Evolutionary conservation across 2,113 vertebrate species (phyloP), one percentile per base, ranked within the genome.

Genomic region (Shinisaurus crocodilurus): DNA sequence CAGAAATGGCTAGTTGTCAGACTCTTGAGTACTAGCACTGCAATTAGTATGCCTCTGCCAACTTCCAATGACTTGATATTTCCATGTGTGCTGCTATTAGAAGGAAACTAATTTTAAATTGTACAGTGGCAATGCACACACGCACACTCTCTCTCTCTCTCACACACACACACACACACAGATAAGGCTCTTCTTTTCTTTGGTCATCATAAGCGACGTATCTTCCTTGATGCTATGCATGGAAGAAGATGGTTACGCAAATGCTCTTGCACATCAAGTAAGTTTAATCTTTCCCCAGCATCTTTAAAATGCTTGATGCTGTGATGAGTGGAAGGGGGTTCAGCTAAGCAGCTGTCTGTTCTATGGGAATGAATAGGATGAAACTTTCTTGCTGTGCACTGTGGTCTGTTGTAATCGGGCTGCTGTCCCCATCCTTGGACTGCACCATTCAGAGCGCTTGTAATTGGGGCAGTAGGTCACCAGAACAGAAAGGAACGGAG

Each of bases 391-490:
- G 43, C 15, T 86, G n/a, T 54, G 87, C 63, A 6, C 57, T 77
- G 32, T 6, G 20, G 79, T 43, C 0, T n/a, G 45, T 18, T 88
- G 6, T 70, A 40, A 92, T 43, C 4, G 40, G 37, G 77, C 57
- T 1, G 65, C 34, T 69, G 32, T 1, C 37, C 25, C 54, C 57
- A 1, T 3, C 89, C 90, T 10, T 88, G 76, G 48, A 91, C 13
- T 0, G 0, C 29, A 84, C 77, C 43, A 74, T 69, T 50, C 3
- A 32, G 37, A 43, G 10, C 0, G 0, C 67, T 69, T 0, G 0
- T 48, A 89, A 90, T 69, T 60, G 69, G 50, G 88, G 54, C 76
- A 94, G n/a, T 20, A 82, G 90, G 88, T 93, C 82, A 74, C 9
- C 40, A 74, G 43, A 83, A 2, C 0, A 0, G 32, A 1, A 9